Percentiles rank a stretch among this genome's conserved stretches.
Evolutionary conservation across 2,113 vertebrate species (phyloP).

Genomic region (Polypterus bichir): DNA sequence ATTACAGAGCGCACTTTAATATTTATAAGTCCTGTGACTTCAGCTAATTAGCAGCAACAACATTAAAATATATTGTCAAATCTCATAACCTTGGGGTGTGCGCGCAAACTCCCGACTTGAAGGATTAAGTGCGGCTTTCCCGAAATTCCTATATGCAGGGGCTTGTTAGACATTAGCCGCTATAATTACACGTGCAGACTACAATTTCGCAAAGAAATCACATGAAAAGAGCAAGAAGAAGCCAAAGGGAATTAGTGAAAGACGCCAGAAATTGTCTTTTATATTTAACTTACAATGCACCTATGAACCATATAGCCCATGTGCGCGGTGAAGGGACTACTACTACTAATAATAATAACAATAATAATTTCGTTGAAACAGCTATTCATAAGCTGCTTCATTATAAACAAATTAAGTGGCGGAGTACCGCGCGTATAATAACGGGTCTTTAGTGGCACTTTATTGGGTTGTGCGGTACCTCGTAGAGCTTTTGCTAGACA

Average conservation of each 20-base stretch:
- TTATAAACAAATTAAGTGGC: neutral
- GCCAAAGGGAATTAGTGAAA: conserved; percentile 1
- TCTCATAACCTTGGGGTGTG: too few relatives aligned
- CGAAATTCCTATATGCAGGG: neutral
- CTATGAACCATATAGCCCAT: neutral
- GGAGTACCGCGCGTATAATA: too few relatives aligned
- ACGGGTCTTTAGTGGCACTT: too few relatives aligned
- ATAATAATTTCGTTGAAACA: neutral
- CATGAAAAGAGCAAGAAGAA: neutral
- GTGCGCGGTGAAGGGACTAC: neutral
- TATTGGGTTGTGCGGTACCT: too few relatives aligned
- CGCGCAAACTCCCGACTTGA: too few relatives aligned
- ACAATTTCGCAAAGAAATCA: neutral
- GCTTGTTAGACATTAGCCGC: neutral
- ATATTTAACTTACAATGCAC: too few relatives aligned
- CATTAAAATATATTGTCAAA: too few relatives aligned
- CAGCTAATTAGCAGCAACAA: too few relatives aligned
- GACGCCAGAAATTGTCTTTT: neutral
- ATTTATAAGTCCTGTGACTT: too few relatives aligned
- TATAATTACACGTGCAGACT: neutral
- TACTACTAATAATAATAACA: conserved; percentile 1
- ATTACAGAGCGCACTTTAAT: too few relatives aligned
- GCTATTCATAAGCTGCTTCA: neutral
- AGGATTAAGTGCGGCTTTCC: neutral
- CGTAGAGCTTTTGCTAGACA: too few relatives aligned